Evolutionary conservation across 2,888 invertebrate genomes (phyloP).

Genomic region (Drosophila robusta): DNA sequence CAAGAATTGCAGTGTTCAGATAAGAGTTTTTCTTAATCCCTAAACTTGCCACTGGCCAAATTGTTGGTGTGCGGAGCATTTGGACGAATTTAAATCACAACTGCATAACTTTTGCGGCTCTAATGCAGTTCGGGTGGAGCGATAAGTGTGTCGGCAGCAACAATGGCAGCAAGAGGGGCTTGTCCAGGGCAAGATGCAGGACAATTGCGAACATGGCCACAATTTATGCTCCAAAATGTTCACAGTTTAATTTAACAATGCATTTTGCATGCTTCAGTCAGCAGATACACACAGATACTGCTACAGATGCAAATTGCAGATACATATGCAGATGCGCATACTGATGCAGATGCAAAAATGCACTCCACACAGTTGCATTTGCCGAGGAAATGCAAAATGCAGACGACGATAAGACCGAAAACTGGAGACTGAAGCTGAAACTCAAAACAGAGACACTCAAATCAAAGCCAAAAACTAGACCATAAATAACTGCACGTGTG

Average conservation of each 20-base stretch:
- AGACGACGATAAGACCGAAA: slow-evolving; percentile 27
- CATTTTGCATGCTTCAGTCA: slow-evolving; percentile 34
- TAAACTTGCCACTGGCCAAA: background rate
- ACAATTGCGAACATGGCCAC: slow-evolving; percentile 23
- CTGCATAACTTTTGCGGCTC: slow-evolving; percentile 9
- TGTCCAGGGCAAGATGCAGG: background rate
- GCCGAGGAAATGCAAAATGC: slow-evolving; percentile 18
- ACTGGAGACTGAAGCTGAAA: slow-evolving; percentile 9
- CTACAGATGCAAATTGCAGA: slow-evolving; percentile 18
- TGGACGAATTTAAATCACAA: slow-evolving; percentile 10
- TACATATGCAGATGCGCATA: slow-evolving; percentile 6
- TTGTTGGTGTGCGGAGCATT: slow-evolving; percentile 3
- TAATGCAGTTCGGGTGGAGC: background rate
- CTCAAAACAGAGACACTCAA: slow-evolving; percentile 25
- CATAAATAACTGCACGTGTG: slow-evolving; percentile 44
- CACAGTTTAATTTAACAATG: slow-evolving; percentile 65
- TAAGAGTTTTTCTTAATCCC: slow-evolving; percentile 5
- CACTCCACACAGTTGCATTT: slow-evolving; percentile 17
- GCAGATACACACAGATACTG: slow-evolving; percentile 16
- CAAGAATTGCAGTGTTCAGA: slow-evolving; percentile 6
- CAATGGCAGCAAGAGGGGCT: background rate
- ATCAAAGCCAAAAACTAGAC: slow-evolving; percentile 42
- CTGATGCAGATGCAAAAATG: slow-evolving; percentile 21
- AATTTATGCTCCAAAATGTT: slow-evolving; percentile 48
- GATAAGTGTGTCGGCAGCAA: slow-evolving; percentile 14